Conservation (phyloP, 2,113 vertebrate genomes). For the Otolemur garnettii region DNA sequence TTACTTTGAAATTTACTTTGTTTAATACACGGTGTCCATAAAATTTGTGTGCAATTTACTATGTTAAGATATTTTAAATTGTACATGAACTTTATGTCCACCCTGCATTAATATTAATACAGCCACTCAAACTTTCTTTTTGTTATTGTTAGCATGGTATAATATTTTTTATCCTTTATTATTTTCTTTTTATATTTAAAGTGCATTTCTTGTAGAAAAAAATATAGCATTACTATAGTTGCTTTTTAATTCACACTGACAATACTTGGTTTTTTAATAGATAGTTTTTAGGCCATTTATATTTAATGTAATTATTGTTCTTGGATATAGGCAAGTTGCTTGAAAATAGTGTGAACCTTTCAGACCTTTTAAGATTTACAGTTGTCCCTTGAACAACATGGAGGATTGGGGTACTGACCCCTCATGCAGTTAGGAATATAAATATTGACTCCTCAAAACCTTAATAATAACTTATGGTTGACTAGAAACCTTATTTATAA, state of each 20-base stretch:
- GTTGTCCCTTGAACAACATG: too few species aligned
- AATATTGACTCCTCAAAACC: background rate
- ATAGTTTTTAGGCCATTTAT: background rate
- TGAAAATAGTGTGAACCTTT: background rate
- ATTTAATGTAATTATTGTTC: background rate
- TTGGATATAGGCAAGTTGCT: background rate
- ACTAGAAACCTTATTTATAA: background rate
- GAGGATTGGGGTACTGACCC: too few species aligned
- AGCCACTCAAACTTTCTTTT: background rate
- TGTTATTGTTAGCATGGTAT: background rate
- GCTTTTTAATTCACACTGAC: background rate
- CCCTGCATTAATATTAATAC: background rate
- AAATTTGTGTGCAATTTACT: too few species aligned
- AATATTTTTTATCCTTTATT: background rate
- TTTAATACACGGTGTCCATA: background rate
- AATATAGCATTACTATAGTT: background rate
- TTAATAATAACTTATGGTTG: background rate
- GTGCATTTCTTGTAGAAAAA: background rate
- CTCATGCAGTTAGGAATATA: background rate
- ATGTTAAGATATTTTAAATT: too few species aligned
- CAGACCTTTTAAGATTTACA: background rate
- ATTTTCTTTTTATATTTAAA: background rate
- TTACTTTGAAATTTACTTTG: background rate
- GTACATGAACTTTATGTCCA: too few species aligned
- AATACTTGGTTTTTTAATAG: slow-evolving; percentile 5